Percentiles rank a stretch among this genome's conserved stretches.
Evolutionary conservation across 1,140 invertebrate species (phyloP).

Genomic region (Pseudomyrmex gracilis): DNA sequence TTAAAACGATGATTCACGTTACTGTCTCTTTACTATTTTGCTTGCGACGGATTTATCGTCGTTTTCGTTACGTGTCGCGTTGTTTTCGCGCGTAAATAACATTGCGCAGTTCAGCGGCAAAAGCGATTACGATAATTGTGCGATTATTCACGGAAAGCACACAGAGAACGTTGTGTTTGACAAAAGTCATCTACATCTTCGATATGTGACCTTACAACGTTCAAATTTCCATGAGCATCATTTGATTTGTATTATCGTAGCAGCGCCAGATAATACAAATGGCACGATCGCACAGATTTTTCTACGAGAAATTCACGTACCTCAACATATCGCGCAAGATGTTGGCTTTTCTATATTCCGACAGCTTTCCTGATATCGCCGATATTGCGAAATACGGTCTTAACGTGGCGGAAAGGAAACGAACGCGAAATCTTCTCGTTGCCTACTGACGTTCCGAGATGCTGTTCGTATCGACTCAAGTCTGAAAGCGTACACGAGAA

Average conservation of each 20-base stretch:
- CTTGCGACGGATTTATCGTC: slow-evolving; percentile 22
- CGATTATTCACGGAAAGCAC: neutral
- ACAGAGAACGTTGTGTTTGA: neutral
- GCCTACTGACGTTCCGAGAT: slow-evolving; percentile 43
- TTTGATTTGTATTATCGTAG: slow-evolving; percentile 3
- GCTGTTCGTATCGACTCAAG: slow-evolving; percentile 28
- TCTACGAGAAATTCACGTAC: slow-evolving; percentile 10
- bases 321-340: neutral
- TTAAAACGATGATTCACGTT: slow-evolving; percentile 69
- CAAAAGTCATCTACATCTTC: neutral
- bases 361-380: slow-evolving; percentile 18
- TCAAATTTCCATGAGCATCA: slow-evolving; percentile 19
- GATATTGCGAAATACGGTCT: slow-evolving; percentile 23
- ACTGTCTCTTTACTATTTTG: neutral
- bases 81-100: neutral
- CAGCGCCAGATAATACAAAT: slow-evolving; percentile 16
- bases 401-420: slow-evolving; percentile 25
- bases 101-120: neutral
- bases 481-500: slow-evolving; percentile 15
- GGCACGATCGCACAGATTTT: slow-evolving; percentile 2
- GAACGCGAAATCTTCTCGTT: slow-evolving; percentile 27
- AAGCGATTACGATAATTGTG: neutral
- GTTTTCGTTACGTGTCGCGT: neutral
- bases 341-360: slow-evolving; percentile 35
- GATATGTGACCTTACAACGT: neutral